Base-by-base conservation (phyloP, 2,113 vertebrate species). In the Helogale parvula region DNA sequence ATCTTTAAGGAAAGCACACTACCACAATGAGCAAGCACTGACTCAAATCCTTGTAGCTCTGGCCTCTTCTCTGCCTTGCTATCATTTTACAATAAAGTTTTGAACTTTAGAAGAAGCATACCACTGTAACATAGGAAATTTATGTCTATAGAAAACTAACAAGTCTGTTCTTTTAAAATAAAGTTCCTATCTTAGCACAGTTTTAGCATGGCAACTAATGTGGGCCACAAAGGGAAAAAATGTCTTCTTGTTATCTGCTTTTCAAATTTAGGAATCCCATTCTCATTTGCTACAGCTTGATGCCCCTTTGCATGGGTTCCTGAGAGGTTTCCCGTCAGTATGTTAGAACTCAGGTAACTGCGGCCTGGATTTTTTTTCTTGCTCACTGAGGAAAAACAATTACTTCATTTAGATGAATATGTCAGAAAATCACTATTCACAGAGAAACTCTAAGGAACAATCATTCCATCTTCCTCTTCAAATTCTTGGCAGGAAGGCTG, bases 391-490 rank as follows among this genome's bases (percentile, higher is more conserved):
- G 17, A 57, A 96, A 80, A 97, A 92, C 93, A 82, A 50, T 41
- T 29, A 84, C 31, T 66, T 93, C 82, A 57, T 68, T 87, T 71
- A 95, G 38, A 54, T 68, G 45, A 97, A 66, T 66, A 72, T 93
- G 45, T 45, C 52, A 88, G 63, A 92, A 17, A 96, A 50, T 95
- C 74, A 69, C 68, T 91, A 66, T 69, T 82, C 72, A 93, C 68
- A 80, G 65, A 54, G 21, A 88, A 72, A 76, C 35, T 71, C 68
- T 83, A 90, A 88, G 45, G 93, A 93, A 81, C 35, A 92, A 84
- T 38, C 69, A 65, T 38, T 91, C 57, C 38, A 82, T 83, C 88
- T 93, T 91, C 83, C 68, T 91, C 84, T 97, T 90, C 54, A 87
- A 91, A 96, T 86, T 92, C 79, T 38, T 94, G 63, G 74, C 41